Evolutionary conservation across 2,113 vertebrate species (phyloP).

Genomic region (Limnothrissa miodon): DNA sequence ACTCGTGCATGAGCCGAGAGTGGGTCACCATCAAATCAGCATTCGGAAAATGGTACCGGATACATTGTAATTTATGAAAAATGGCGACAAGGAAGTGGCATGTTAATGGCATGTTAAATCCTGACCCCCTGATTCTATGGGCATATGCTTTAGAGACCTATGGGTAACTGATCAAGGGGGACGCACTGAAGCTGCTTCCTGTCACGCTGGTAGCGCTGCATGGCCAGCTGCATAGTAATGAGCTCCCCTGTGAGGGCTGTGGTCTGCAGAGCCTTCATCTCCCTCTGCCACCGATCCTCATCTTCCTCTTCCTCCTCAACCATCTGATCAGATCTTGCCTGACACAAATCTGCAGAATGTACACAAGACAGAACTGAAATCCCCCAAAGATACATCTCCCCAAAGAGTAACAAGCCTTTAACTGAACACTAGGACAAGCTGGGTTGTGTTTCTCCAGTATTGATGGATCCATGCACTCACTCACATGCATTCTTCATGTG

Average conservation of each 20-base stretch:
- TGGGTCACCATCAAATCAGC: too few relatives aligned
- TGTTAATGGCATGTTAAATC: too few relatives aligned
- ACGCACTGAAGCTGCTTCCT: conserved; percentile 81
- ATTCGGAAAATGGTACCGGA: too few relatives aligned
- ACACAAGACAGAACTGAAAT: background rate
- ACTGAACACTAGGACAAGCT: too few relatives aligned
- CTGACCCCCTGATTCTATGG: too few relatives aligned
- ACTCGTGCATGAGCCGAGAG: too few relatives aligned
- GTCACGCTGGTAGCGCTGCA: conserved; percentile 77
- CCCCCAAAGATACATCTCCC: background rate
- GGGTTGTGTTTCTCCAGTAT: too few relatives aligned
- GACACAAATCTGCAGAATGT: conserved; percentile 24
- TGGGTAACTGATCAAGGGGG: background rate
- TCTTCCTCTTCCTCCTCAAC: conserved; percentile 32
- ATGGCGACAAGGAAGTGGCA: too few relatives aligned
- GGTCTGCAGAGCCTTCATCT: conserved; percentile 27
- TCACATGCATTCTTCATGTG: too few relatives aligned
- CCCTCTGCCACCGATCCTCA: background rate
- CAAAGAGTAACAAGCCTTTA: background rate
- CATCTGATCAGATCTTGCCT: conserved; percentile 11
- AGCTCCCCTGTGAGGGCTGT: conserved; percentile 77
- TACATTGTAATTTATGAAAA: too few relatives aligned
- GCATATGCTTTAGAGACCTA: background rate
- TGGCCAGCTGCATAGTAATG: conserved; percentile 72
- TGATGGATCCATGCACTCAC: too few relatives aligned